Evolutionary conservation across 92 coral and sea anemone genomes (phyloP), one percentile per base, ranked within the genome.

Genomic region (Micromussa lordhowensis): DNA sequence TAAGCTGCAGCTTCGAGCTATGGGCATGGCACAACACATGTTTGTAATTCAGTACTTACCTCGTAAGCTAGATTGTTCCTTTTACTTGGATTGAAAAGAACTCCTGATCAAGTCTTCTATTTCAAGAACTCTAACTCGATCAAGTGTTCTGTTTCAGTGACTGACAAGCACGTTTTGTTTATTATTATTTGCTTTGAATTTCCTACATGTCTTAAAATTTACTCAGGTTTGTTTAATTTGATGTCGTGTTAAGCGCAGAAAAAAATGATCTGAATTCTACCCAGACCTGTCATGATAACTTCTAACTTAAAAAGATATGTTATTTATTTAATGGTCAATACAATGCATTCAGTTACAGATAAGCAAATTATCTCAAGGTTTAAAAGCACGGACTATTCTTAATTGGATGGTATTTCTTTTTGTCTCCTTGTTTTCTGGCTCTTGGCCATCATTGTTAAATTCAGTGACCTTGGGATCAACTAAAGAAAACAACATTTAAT

Each of bases 401-500:
- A 24, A 61, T 24, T 61, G 29, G 10, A 24, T 61, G 9, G 13
- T 64, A 31, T 66, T 66, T 26, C 34, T 66, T 66, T 66, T 63
- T 4, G 17, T 28, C 31, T 26, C 32, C 11, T 36, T 5, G 77
- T 17, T 34, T 13, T 73, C 49, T 73, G 78, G 78, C 78, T 9
- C 28, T 38, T 14, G 24, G 78, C 78, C 78, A 73, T 19, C 78
- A 73, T 73, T 73, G 78, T 73, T 34, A 18, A 73, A 34, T 73
- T 73, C 12, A 22, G 49, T 73, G 78, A 73, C 78, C 78, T 73
- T 36, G 53, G 28, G 49, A 35, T 38, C 78, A 73, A 73, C 49
- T 21, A 73, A 73, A 35, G 78, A 73, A 73, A 73, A 73, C 78
- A 73, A 18, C 78, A 35, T 71, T 71, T 34, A 4, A 34, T 6